phyloP scores from a whole-genome alignment of 2,888 invertebrate genomes.

The Tenodera sinensis region DNA sequence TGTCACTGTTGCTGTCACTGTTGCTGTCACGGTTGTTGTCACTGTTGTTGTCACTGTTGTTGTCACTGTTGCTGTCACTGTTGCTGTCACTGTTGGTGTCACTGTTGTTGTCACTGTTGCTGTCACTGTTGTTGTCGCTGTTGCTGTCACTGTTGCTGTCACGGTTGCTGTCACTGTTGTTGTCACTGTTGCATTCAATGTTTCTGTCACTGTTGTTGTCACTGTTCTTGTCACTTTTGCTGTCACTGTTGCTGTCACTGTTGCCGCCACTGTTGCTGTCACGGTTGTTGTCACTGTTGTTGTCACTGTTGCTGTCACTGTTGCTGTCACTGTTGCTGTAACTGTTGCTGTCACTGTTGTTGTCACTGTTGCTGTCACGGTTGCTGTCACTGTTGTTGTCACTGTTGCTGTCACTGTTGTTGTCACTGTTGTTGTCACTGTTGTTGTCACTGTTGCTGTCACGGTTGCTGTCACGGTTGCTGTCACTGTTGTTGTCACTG shows the following conservation, averaged over 20 bases:
- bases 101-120: background rate
- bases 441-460: slow-evolving; percentile 3
- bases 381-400: background rate
- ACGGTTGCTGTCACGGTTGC: background rate
- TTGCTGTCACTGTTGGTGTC: too few species aligned
- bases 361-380: background rate
- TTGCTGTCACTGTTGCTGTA: background rate
- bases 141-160: slow-evolving; percentile 8
- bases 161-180: too few species aligned
- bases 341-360: background rate
- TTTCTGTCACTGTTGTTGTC: too few species aligned
- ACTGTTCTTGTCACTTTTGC: too few species aligned
- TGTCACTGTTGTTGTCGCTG: slow-evolving; percentile 13
- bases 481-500: background rate
- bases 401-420: slow-evolving; percentile 9
- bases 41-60: too few species aligned
- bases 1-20: slow-evolving; percentile 13
- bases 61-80: background rate
- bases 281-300: too few species aligned
- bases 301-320: slow-evolving; percentile 13
- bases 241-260: too few species aligned
- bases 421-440: slow-evolving; percentile 1
- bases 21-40: too few species aligned
- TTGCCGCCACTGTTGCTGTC: too few species aligned
- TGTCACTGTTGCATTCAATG: too few species aligned